Evolutionary conservation across 2,797 vertebrate species (phyloP), one percentile per base, ranked within the genome.

Genomic region (Lerista edwardsae): DNA sequence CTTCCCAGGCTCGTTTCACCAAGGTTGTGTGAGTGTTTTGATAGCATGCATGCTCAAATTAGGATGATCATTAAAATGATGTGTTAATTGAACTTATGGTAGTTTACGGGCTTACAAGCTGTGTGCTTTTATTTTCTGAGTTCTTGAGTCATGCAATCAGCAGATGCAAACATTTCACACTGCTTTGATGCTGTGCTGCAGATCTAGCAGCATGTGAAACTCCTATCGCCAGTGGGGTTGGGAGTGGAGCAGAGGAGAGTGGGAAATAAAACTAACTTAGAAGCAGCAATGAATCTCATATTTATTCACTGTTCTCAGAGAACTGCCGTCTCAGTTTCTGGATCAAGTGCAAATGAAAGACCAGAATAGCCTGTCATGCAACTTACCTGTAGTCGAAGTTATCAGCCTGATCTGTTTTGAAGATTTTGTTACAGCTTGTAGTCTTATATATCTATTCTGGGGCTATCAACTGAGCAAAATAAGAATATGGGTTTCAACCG

Each of bases 121-220:
- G 61, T 29, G 41, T 72, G n/a, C 31, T 17, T 23, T 72, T 84
- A 19, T 78, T 72, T 72, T 64, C 55, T 51, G 17, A 29, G 0
- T 0, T 15, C 14, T 0, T 6, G 4, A 84, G n/a, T 23, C 59
- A 39, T 73, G 14, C 9, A 0, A 19, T 44, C 67, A 83, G 34
- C n/a, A 21, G 62, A 85, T 31, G 8, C 6, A 65, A 3, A 87
- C 86, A 83, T 84, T 91, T 85, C 29, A 2, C 0, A 51, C 31
- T 0, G 2, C 6, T 78, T 85, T 84, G 2, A 90, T 81, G 81
- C 76, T 39, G 34, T 88, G 84, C 89, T 31, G 62, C 6, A n/a
- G n/a, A 17, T 72, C 44, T 47, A 75, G 83, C 82, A 83, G 89
- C 86, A 89, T 89, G 86, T 34, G 90, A 92, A 89, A 82, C 61